Base-by-base conservation (phyloP, 64 coral and sea anemone genomes). In the Porites lutea region DNA sequence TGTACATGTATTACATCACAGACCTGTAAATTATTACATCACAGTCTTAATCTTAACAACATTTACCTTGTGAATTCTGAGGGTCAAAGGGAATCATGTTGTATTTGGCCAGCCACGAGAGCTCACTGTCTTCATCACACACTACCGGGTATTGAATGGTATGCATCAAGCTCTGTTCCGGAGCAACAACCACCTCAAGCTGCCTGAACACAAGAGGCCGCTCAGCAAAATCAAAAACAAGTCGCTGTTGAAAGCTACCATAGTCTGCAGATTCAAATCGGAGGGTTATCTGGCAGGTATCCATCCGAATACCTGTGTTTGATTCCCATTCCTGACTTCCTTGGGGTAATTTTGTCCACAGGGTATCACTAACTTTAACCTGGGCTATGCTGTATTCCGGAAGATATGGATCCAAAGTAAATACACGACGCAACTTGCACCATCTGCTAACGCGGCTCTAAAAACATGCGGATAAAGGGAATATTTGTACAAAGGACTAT, bases 191-290 rank as follows among this genome's bases (percentile, higher is more conserved):
- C 19, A 96, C 91, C 48, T 82, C 91, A 88, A 96, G 88, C 60
- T 69, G 49, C 20, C 95, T 82, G 80, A 88, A 88, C 61, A 96
- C 90, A 13, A 75, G 82, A 10, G 86, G 86, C n/a, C 21, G 77
- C 60, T 69, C 71, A 19, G 70, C 87, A 93, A 96, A 96, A 74
- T 94, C 95, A 96, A 96, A 96, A n/a, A 96, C 88, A 27, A 96
- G 74, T 27, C 88, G 66, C 50, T 94, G 95, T 82, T 91, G 68
- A 87, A 96, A 96, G 37, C 90, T 87, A 15, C 95, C 95, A 96
- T 90, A 96, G 68, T 84, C 58, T 11, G 86, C 48, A 2, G 92
- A 93, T 13, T 82, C 23, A 83, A 96, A 96, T 48, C 86, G 83
- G 12, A 96, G 65, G n/a, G 95, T 91, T 64, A 96, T 53, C 44